Conservation (phyloP, 2,888 invertebrate species). For the Pinctada fucata region DNA sequence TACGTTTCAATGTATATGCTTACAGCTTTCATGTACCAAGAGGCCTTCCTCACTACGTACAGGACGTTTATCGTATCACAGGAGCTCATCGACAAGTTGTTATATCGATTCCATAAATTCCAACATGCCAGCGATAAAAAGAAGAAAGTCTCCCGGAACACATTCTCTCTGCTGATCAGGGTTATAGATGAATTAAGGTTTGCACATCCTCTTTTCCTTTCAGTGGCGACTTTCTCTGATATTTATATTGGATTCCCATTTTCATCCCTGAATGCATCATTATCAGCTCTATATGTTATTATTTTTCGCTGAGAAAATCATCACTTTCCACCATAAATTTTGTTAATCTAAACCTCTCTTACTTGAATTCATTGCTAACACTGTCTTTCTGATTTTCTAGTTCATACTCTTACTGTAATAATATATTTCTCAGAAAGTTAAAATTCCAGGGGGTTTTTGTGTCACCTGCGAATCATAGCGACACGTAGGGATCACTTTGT, state of each 20-base stretch:
- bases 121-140: slow-evolving; percentile 78
- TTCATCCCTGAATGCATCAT: no score
- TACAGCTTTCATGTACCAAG: slow-evolving; percentile 93
- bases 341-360: no score
- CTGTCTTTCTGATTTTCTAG: no score
- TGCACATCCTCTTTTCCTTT: slow-evolving; percentile 74
- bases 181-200: slow-evolving; percentile 97
- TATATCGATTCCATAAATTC: slow-evolving; percentile 87
- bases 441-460: no score
- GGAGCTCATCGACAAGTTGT: slow-evolving; percentile 90
- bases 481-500: no score
- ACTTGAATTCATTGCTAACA: no score
- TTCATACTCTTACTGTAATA: no score
- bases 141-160: slow-evolving; percentile 87
- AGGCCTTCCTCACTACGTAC: slow-evolving; percentile 98
- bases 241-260: background rate
- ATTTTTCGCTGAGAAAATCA: no score
- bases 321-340: no score
- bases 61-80: slow-evolving; percentile 94
- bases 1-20: background rate
- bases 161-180: slow-evolving; percentile 93
- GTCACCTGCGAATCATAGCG: no score
- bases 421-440: no score
- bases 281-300: no score
- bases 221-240: background rate